Evolutionary conservation across 2,888 invertebrate genomes (phyloP).

Genomic region (Tortricodes alternella): DNA sequence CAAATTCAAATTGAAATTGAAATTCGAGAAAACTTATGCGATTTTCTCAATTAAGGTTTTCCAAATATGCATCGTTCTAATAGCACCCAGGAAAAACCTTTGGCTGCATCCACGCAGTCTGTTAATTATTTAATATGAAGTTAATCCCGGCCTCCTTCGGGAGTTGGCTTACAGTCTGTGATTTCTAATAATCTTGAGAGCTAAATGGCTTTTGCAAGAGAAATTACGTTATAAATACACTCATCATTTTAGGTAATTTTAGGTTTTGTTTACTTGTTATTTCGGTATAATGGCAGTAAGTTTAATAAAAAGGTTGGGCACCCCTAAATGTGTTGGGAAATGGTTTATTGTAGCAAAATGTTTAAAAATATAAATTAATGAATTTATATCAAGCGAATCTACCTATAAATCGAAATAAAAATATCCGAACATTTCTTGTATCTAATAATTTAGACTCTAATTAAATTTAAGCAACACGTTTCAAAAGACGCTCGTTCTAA

Average conservation of each 20-base stretch:
- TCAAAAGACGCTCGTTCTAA: too few relatives aligned
- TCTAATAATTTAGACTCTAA: too few relatives aligned
- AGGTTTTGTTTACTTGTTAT: background rate
- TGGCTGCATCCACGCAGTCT: slow-evolving; percentile 17
- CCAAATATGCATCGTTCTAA: slow-evolving; percentile 8
- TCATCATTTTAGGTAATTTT: slow-evolving; percentile 5
- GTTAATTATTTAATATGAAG: slow-evolving; percentile 28
- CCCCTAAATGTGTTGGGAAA: too few relatives aligned
- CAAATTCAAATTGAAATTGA: too few relatives aligned
- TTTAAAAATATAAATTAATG: too few relatives aligned
- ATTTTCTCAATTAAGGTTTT: too few relatives aligned
- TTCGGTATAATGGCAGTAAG: background rate
- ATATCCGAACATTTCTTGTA: too few relatives aligned
- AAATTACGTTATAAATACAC: slow-evolving; percentile 24
- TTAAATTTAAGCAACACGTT: too few relatives aligned
- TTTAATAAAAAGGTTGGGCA: background rate
- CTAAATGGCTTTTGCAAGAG: slow-evolving; percentile 2
- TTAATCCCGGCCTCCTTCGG: slow-evolving; percentile 17
- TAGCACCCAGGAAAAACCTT: slow-evolving; percentile 2
- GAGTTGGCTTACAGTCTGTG: slow-evolving; percentile 18
- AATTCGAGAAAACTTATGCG: too few relatives aligned
- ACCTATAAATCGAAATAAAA: too few relatives aligned
- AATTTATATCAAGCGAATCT: too few relatives aligned
- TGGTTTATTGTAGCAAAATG: too few relatives aligned
- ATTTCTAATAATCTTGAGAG: slow-evolving; percentile 18